Evolutionary conservation across 2,113 vertebrate genomes (phyloP), one percentile per base, ranked within the genome.

Genomic region (Callionymus lyra): DNA sequence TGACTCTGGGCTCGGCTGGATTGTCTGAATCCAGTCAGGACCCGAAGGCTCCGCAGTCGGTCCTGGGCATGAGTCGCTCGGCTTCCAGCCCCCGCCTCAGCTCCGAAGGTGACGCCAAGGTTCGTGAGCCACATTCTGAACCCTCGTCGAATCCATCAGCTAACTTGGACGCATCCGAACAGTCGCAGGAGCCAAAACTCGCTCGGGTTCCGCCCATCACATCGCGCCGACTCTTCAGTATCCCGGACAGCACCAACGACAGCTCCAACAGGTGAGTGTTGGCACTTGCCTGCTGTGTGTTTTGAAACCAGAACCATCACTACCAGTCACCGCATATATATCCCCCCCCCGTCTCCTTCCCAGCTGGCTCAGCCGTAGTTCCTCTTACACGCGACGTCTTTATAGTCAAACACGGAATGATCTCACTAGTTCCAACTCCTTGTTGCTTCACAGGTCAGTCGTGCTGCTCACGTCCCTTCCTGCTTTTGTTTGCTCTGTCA

Each of bases 81-180:
- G 86, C 85, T 13, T 87, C 86, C 41, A 87, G 86, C 46, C 86
- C 86, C 17, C 81, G 79, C 44, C 84, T 88, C 41, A 88, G 81
- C 75, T 76, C 84, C 0, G 83, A 85, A 27, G 44, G 72, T 0
- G 84, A 87, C 41, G 43, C 63, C 31, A 88, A 85, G 82, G 86
- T 88, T 64, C 49, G 0, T 19, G 27, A 18, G 1, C 1, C 41
- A 21, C 16, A 27, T 9, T 10, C 16, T n/a, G n/a, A n/a, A n/a
- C n/a, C n/a, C n/a, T n/a, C n/a, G n/a, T n/a, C n/a, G n/a, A n/a
- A n/a, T n/a, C n/a, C n/a, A n/a, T n/a, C n/a, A n/a, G n/a, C n/a
- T n/a, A 38, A 15, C 13, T 16, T 2, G 8, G 41, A 34, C 32
- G 39, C 15, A 44, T 48, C 12, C 12, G 31, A 14, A 59, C 3